Base-by-base conservation (phyloP, 2,888 invertebrate species). In the Tolmerus cingulatus region DNA sequence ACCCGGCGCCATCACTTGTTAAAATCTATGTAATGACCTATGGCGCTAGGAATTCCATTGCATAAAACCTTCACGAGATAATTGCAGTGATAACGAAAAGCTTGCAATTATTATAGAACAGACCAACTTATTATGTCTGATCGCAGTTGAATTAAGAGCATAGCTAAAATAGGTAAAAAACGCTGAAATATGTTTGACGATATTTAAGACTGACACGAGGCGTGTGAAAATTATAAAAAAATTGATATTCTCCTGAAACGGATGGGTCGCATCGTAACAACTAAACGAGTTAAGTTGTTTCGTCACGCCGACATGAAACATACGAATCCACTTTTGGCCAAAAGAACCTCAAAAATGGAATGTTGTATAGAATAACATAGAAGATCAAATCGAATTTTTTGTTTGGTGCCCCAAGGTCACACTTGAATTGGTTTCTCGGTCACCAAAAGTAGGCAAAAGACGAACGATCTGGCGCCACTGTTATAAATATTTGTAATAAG, bases 1-100 rank as follows among this genome's bases (percentile, higher is more conserved):
- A 86, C 34, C 19, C 34, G 86, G 86, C 86, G 86, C 86, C 87
- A 89, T 82, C 66, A 66, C 34, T 51, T 19, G 82, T 82, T 57
- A 57, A 82, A 66, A 82, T 82, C 66, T 34, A 81, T 57, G 55
- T 57, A 82, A 82, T 82, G 57, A 82, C 37, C 57, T 66, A 27
- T 23, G 66, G 37, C 16, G 57, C 27, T 82, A 34, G 55, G 57
- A 46, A 82, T 51, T 34, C 55, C 27, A 57, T 66, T 82, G 66
- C 51, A 57, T 51, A 82, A n/a, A 66, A 30, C 82, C 66, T 66
- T 66, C 27, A 27, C 27, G 23, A 66, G 23, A 66, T 66, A 23
- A 66, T 66, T 66, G 66, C 23, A 23, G 23, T 19, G 19, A 66
- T 66, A 66, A 23, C 23, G 66, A 66, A 66, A 66, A 66, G 19